phyloP scores from a whole-genome alignment of 2,797 vertebrate genomes.

The Xyrichtys novacula region DNA sequence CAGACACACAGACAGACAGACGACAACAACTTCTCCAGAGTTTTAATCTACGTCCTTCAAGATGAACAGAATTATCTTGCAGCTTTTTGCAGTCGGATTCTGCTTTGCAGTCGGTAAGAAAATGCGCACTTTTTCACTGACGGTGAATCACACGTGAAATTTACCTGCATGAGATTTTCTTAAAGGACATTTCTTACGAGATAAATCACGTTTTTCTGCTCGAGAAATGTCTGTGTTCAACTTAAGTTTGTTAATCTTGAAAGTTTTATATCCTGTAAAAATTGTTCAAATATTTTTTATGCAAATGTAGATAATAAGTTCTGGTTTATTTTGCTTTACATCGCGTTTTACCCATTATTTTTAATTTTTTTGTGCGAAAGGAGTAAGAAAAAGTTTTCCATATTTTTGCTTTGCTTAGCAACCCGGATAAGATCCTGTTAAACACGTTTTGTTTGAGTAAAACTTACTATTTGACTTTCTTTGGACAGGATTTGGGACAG shows the following conservation, averaged over 20 bases:
- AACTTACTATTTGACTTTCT: not conserved
- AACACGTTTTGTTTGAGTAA: not conserved
- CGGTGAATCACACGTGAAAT: too few species aligned
- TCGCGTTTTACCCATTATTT: not conserved
- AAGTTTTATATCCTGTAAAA: too few species aligned
- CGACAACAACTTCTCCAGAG: not conserved
- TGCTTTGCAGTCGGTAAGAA: conserved; percentile 79
- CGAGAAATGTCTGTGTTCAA: too few species aligned
- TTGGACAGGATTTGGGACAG: accelerated
- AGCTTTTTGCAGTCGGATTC: conserved; percentile 70
- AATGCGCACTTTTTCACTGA: not conserved
- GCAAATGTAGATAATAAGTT: too few species aligned
- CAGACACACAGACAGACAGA: too few species aligned
- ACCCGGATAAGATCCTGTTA: too few species aligned
- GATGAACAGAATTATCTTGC: conserved; percentile 78
- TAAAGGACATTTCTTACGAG: not conserved
- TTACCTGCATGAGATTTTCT: not conserved
- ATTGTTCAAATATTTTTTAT: too few species aligned
- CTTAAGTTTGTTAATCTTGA: too few species aligned
- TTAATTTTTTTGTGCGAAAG: not conserved
- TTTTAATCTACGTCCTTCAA: conserved; percentile 9
- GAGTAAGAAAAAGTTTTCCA: accelerated
- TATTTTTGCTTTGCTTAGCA: too few species aligned
- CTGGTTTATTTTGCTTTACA: too few species aligned
- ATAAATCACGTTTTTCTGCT: too few species aligned